phyloP scores from a whole-genome alignment of 2,888 invertebrate species.

The Drosophila subquinaria region DNA sequence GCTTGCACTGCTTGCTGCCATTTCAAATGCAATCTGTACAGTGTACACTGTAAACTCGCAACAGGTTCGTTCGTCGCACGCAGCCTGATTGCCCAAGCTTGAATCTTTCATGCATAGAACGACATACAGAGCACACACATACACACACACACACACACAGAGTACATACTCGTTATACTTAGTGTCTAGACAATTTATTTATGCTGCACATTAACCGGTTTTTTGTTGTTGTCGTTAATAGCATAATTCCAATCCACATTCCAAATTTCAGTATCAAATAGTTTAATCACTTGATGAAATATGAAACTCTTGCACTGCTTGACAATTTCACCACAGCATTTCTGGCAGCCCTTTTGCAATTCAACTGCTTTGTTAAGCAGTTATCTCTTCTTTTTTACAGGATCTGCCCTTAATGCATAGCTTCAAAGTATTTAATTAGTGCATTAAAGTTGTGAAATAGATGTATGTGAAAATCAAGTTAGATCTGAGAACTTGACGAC shows the following conservation, averaged over 20 bases:
- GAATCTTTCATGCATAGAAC: constrained; percentile 48
- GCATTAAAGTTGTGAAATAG: constrained; percentile 6
- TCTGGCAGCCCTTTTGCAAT: neutral
- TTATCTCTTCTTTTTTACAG: too few species aligned
- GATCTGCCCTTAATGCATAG: neutral
- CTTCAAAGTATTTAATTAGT: neutral
- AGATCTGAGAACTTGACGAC: constrained; percentile 6
- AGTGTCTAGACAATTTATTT: constrained; percentile 40
- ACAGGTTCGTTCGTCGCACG: constrained; percentile 56
- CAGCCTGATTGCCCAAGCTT: constrained; percentile 59
- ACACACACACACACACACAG: neutral
- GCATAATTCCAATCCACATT: constrained; percentile 20
- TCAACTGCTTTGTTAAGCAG: neutral
- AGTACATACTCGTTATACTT: constrained; percentile 20
- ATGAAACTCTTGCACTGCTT: constrained; percentile 4
- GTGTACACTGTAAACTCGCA: constrained; percentile 33
- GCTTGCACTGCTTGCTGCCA: constrained; percentile 30
- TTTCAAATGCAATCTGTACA: constrained; percentile 12
- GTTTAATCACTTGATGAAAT: constrained; percentile 18
- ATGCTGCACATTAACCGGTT: constrained; percentile 35
- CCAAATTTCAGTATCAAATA: constrained; percentile 23
- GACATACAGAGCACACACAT: constrained; percentile 10
- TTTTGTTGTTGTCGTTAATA: constrained; percentile 8
- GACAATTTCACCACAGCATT: neutral
- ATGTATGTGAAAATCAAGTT: neutral